phyloP scores from a whole-genome alignment of 2,888 invertebrate genomes.

The Junonia oenone region DNA sequence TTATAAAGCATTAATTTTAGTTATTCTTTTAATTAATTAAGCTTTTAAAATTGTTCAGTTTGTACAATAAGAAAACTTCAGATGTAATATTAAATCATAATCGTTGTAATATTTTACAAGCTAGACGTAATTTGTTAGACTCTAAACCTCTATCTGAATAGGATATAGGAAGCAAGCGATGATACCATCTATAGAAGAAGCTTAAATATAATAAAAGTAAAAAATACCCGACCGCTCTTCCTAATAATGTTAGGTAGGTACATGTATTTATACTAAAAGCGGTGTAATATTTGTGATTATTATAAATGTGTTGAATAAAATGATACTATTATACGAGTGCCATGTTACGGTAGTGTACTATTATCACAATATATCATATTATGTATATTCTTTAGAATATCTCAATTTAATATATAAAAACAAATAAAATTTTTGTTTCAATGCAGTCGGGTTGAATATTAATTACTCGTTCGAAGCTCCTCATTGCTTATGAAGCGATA shows the following conservation, averaged over 20 bases:
- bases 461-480: neutral
- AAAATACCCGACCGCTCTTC: constrained; percentile 1
- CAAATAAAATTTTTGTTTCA: neutral
- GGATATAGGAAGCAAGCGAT: constrained; percentile 2
- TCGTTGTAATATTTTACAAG: constrained; percentile 12
- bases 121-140: neutral
- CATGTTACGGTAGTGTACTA: neutral
- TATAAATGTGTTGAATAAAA: neutral
- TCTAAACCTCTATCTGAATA: constrained; percentile 1
- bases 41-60: constrained; percentile 24
- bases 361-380: neutral
- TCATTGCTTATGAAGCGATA: neutral
- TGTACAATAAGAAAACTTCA: constrained; percentile 3
- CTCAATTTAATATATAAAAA: neutral
- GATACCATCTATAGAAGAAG: constrained; percentile 3
- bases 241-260: neutral
- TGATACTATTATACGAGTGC: constrained; percentile 1
- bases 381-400: neutral
- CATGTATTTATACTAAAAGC: neutral
- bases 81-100: constrained; percentile 8
- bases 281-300: neutral
- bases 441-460: neutral
- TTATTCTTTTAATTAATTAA: constrained; percentile 26
- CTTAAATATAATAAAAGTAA: constrained; percentile 3
- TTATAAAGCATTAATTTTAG: constrained; percentile 47